Evolutionary conservation across 30 jellyfish, hydroid and myxozoan genomes (phyloP).

Genomic region (Thelohanellus kitauei): DNA sequence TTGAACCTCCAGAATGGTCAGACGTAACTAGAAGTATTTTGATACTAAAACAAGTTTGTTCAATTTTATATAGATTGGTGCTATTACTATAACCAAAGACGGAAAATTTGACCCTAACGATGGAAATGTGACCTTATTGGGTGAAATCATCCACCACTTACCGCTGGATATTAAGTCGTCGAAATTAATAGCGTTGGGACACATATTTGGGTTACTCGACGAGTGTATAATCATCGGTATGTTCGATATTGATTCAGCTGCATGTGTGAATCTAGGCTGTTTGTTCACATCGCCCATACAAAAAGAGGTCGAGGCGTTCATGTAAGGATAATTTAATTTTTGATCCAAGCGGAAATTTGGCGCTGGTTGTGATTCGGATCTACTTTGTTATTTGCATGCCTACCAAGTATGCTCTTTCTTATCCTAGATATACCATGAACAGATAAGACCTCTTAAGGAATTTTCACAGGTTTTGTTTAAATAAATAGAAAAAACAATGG

Average conservation of each 20-base stretch:
- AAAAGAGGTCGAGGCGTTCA: no score
- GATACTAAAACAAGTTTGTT: constrained; percentile 31
- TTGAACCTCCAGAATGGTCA: constrained; percentile 40
- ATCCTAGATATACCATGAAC: no score
- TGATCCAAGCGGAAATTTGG: no score
- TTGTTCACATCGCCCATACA: no score
- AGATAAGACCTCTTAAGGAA: no score
- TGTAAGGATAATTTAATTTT: no score
- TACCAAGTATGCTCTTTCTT: no score
- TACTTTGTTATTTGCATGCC: no score
- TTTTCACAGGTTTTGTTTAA: no score
- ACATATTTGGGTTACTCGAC: constrained; percentile 45
- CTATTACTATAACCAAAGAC: constrained; percentile 33
- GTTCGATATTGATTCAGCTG: not conserved
- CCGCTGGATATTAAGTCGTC: constrained; percentile 60
- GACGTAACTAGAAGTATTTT: constrained; percentile 44
- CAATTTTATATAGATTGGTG: constrained; percentile 30
- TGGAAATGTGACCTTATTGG: constrained; percentile 66
- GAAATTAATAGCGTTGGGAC: constrained; percentile 28
- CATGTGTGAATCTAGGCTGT: no score
- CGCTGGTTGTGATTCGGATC: no score
- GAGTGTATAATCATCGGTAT: constrained; percentile 57
- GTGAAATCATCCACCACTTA: constrained; percentile 39
- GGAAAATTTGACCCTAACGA: constrained; percentile 35
- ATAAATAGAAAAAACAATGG: no score